phyloP scores from a whole-genome alignment of 2,113 vertebrate species.

The Poeciliopsis retropinna region DNA sequence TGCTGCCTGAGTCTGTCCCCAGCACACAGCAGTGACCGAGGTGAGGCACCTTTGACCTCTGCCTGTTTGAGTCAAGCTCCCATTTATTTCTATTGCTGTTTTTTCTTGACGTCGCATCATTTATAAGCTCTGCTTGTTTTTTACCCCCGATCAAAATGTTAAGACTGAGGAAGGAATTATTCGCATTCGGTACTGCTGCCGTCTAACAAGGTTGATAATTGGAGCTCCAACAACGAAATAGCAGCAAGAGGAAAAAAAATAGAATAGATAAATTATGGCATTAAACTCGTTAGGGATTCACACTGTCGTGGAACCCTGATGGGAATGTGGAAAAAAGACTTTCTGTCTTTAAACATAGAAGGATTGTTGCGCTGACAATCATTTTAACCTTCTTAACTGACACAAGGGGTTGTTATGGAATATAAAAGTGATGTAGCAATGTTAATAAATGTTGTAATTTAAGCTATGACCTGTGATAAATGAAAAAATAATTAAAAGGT shows the following conservation, averaged over 20 bases:
- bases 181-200: background rate
- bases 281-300: background rate
- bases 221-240: too few relatives aligned
- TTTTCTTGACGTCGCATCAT: background rate
- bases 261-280: background rate
- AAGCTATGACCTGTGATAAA: background rate
- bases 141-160: background rate
- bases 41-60: constrained; percentile 69
- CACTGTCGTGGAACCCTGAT: background rate
- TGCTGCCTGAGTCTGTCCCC: constrained; percentile 86
- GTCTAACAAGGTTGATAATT: background rate
- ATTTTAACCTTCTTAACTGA: background rate
- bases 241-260: background rate
- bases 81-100: background rate
- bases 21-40: constrained; percentile 84
- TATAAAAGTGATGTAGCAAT: too few relatives aligned
- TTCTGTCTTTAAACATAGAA: background rate
- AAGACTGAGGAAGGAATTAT: background rate
- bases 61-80: background rate
- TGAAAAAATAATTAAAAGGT: background rate
- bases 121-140: background rate
- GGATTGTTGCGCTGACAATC: background rate
- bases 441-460: too few relatives aligned
- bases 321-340: background rate
- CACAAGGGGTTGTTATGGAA: background rate